Evolutionary conservation across 2,797 vertebrate genomes (phyloP).

Genomic region (Tiaroga cobitis): DNA sequence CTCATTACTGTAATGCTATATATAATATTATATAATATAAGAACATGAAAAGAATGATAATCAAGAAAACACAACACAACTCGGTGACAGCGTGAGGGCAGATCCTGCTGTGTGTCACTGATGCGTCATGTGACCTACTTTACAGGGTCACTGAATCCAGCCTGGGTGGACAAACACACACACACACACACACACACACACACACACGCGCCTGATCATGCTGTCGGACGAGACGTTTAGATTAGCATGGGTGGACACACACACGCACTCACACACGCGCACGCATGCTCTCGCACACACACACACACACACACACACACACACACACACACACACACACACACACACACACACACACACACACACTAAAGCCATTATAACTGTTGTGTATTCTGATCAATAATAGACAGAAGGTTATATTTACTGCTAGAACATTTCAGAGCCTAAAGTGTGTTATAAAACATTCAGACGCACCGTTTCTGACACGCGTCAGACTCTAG

Average conservation of each 20-base stretch:
- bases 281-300: too few relatives aligned
- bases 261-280: fast-evolving
- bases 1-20: too few relatives aligned
- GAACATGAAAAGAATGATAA: too few relatives aligned
- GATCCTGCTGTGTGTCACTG: too few relatives aligned
- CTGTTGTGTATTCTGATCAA: constrained; percentile 1
- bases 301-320: fast-evolving
- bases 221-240: too few relatives aligned
- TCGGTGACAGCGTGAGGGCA: not conserved
- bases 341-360: too few relatives aligned
- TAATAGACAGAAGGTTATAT: constrained; percentile 22
- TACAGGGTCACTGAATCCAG: not conserved
- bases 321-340: fast-evolving
- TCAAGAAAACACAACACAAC: not conserved
- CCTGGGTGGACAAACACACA: not conserved
- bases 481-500: not conserved
- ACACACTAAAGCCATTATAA: too few relatives aligned
- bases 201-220: not conserved
- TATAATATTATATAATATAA: too few relatives aligned
- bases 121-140: constrained; percentile 8
- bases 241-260: not conserved
- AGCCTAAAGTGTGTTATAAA: constrained; percentile 5
- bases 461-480: not conserved
- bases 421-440: constrained; percentile 3
- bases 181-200: too few relatives aligned